Conservation (phyloP, 2,888 invertebrate species). For the Lottia gigantea region DNA sequence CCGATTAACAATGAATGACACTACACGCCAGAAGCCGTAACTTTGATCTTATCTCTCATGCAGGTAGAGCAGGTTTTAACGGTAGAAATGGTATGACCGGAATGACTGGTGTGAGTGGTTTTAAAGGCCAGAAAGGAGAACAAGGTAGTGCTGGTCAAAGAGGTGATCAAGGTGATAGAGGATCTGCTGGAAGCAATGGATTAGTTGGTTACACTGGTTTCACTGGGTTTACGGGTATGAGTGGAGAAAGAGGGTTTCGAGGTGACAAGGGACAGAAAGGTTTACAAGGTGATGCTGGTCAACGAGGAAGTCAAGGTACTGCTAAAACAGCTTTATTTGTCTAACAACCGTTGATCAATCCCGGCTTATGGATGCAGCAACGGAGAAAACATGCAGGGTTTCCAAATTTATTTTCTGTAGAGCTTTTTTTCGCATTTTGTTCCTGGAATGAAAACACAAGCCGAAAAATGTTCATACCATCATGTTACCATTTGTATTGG, state of each 20-base stretch:
- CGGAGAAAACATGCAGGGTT: too few relatives aligned
- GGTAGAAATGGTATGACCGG: slow-evolving; percentile 12
- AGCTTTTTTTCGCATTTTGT: too few relatives aligned
- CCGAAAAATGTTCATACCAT: too few relatives aligned
- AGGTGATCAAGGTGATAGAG: neutral
- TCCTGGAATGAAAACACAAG: too few relatives aligned
- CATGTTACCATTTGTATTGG: too few relatives aligned
- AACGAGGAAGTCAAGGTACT: neutral
- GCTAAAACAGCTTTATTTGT: too few relatives aligned
- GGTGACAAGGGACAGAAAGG: neutral
- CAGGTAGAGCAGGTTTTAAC: neutral
- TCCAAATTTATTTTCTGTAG: too few relatives aligned
- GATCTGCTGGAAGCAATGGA: neutral
- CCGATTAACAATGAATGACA: too few relatives aligned
- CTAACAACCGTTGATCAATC: too few relatives aligned
- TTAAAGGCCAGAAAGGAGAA: neutral
- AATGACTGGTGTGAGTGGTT: slow-evolving; percentile 5
- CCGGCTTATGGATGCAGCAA: too few relatives aligned
- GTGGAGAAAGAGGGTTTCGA: neutral
- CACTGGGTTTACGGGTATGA: slow-evolving; percentile 11
- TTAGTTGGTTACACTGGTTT: neutral
- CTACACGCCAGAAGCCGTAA: too few relatives aligned
- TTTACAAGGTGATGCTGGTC: neutral
- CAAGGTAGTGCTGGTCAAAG: neutral
- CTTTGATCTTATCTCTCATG: too few relatives aligned